Evolutionary conservation across 2,113 vertebrate species (phyloP).

Genomic region (Vireo altiloquus): DNA sequence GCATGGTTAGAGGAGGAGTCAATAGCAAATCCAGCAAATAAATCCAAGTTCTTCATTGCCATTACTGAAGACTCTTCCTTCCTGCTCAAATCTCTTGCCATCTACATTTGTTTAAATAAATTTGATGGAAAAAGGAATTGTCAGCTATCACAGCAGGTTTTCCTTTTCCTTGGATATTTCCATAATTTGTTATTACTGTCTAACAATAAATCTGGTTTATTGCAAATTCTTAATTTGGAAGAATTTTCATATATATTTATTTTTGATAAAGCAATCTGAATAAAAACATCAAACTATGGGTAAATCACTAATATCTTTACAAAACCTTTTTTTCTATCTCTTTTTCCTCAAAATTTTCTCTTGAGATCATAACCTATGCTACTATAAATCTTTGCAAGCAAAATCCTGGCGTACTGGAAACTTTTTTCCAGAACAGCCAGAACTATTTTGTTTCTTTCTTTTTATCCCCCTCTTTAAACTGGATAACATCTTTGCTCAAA

Average conservation of each 20-base stretch:
- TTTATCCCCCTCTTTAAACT: accelerated
- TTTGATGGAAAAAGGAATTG: neutral
- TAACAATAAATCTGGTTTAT: neutral
- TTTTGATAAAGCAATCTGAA: neutral
- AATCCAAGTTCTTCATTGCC: neutral
- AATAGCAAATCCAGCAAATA: neutral
- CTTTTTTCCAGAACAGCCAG: neutral
- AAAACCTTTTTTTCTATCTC: neutral
- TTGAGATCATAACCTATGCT: neutral
- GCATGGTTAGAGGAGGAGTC: neutral
- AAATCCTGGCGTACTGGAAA: neutral
- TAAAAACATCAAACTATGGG: neutral
- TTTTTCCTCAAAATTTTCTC: neutral
- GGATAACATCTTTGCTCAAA: neutral
- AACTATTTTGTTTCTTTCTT: neutral
- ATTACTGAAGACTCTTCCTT: neutral
- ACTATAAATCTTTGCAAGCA: neutral
- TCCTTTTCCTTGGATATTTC: neutral
- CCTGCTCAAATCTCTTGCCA: neutral
- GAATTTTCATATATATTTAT: neutral
- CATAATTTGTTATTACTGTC: neutral
- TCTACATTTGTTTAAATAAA: neutral
- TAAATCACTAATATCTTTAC: neutral
- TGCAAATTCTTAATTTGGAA: neutral
- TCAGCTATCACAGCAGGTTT: neutral